Conservation (phyloP, 2,888 invertebrate species). For the Caenorhabditis wallacei region DNA sequence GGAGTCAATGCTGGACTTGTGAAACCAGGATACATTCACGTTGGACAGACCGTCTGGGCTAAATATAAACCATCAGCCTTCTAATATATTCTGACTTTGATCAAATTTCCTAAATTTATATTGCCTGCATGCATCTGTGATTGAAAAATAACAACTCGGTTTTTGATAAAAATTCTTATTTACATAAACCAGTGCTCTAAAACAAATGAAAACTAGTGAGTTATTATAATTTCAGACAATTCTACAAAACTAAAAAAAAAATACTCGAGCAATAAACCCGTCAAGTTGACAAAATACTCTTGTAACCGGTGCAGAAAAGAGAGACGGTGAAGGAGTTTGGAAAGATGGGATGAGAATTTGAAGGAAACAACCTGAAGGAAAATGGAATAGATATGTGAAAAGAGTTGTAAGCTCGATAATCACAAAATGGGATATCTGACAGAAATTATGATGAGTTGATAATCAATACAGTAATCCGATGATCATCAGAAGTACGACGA, state of each 20-base stretch:
- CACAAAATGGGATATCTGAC: background rate
- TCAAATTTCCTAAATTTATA: conserved; percentile 9
- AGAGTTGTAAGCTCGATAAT: conserved; percentile 18
- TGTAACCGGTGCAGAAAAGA: conserved; percentile 41
- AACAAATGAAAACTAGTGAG: background rate
- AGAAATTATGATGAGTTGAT: background rate
- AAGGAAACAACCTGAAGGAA: conserved; percentile 40
- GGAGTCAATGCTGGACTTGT: conserved; percentile 74
- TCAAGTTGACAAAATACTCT: conserved; percentile 25
- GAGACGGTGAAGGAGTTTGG: conserved; percentile 11
- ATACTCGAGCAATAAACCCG: conserved; percentile 52
- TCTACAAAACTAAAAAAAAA: conserved; percentile 10
- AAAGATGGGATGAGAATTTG: conserved; percentile 10
- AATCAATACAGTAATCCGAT: background rate
- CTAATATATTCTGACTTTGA: conserved; percentile 6
- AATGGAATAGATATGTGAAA: conserved; percentile 36
- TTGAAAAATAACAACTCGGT: background rate
- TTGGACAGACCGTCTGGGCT: conserved; percentile 74
- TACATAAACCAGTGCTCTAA: background rate
- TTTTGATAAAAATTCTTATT: background rate
- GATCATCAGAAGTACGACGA: background rate
- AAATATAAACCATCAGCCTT: conserved; percentile 70
- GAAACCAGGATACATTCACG: conserved; percentile 69
- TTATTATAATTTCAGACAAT: conserved; percentile 2
- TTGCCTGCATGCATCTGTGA: conserved; percentile 8